Base-by-base conservation (phyloP, 2,797 vertebrate species). In the Urosaurus nigricauda region DNA sequence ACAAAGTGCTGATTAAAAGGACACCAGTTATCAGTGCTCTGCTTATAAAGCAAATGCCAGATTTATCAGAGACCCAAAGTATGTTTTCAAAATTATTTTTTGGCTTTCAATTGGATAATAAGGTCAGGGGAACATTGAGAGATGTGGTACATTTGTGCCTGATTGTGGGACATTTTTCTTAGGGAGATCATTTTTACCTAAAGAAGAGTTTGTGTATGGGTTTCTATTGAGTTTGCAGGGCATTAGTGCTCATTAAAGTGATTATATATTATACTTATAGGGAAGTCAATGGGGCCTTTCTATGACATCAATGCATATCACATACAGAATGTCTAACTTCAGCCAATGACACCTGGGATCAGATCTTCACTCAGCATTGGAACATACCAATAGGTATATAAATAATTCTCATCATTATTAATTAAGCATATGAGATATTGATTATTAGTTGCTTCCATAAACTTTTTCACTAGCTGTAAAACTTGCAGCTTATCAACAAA, bases 171-270 rank as follows among this genome's bases (percentile, higher is more conserved):
- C 17, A n/a, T 43, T 40, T 83, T 56, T 63, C 26, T 60, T 75
- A 85, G 3, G 13, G 19, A 82, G 0, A 83, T 90, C 40, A 73
- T 93, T 85, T 73, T 90, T 73, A 83, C 77, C 71, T 82, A 68
- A 5, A 60, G 89, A 87, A 90, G 4, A 24, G 5, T 40, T 53
- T 75, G 79, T 35, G 21, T 77, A 88, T 6, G 4, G 29, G 26
- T 6, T 47, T 19, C 73, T 81, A 63, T 47, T 63, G 83, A 77
- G 51, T 89, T 93, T 86, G 85, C 82, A 90, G 56, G 90, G 14
- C 40, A 53, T 83, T 93, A 83, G 93, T 83, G 86, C 92, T 88
- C 93, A 86, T 43, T 8, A 87, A 40, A 81, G 53, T 83, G 82
- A 90, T 65, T 84, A 91, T 82, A 40, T 37, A 37, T 77, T 40